Evolutionary conservation across 2,113 vertebrate species (phyloP).

Genomic region (Gobiocypris rarus): DNA sequence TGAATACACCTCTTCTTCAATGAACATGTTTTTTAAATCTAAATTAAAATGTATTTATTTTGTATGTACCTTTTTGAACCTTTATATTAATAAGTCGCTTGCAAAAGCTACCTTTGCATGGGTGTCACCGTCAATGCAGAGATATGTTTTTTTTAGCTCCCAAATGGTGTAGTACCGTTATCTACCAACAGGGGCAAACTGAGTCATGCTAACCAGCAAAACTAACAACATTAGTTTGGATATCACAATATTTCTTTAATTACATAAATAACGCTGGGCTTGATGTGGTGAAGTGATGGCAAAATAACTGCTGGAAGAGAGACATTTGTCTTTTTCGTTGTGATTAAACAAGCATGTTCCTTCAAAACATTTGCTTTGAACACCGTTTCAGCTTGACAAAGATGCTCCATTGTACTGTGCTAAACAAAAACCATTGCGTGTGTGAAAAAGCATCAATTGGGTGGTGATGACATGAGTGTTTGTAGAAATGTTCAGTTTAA

Average conservation of each 20-base stretch:
- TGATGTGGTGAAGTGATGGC: neutral
- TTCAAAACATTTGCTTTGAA: conserved; percentile 25
- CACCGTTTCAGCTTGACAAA: neutral
- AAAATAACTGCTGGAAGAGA: neutral
- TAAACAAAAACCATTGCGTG: conserved; percentile 13
- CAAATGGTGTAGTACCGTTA: neutral
- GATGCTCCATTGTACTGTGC: neutral
- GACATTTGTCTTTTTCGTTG: conserved; percentile 7
- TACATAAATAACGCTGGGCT: neutral
- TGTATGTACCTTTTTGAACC: neutral
- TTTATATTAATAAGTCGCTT: neutral
- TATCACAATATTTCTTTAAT: conserved; percentile 8
- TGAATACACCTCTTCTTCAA: too few relatives aligned
- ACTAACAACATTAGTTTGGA: neutral
- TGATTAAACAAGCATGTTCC: conserved; percentile 7
- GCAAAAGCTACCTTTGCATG: neutral
- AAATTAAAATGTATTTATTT: too few relatives aligned
- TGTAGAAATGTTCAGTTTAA: conserved; percentile 30
- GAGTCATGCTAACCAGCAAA: neutral
- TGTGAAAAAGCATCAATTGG: conserved; percentile 30
- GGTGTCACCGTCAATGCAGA: neutral
- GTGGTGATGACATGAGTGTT: conserved; percentile 18
- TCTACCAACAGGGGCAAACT: neutral
- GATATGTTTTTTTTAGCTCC: neutral
- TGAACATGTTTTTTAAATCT: too few relatives aligned